These are phyloP conservation scores for Drosophila cardini DNA, from an alignment of 1,140 invertebrate species.

Conservation along the genomic window DNA sequence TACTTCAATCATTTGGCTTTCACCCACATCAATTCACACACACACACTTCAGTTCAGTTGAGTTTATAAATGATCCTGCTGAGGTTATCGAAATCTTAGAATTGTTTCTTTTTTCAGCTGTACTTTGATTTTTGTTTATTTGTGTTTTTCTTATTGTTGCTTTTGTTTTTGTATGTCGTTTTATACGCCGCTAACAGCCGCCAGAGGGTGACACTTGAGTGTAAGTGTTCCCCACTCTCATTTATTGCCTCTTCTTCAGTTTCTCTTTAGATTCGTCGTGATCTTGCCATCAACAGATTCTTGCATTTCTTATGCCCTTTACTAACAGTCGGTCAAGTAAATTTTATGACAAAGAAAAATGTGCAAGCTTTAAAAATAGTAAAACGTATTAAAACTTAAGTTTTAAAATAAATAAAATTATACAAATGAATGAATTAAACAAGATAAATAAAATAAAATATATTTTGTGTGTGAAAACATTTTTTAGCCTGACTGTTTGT, in stretches of 20 bases:
- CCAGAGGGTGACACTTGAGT: conserved; percentile 44
- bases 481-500: too few relatives aligned
- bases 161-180: neutral
- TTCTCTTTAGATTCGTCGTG: conserved; percentile 5
- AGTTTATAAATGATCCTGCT: conserved; percentile 30
- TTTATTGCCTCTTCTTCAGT: conserved; percentile 2
- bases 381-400: too few relatives aligned
- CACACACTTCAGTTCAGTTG: conserved; percentile 22
- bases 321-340: neutral
- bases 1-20: conserved; percentile 5
- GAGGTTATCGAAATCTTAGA: conserved; percentile 7
- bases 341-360: too few relatives aligned
- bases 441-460: neutral
- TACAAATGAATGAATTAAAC: too few relatives aligned
- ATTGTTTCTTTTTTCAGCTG: conserved; percentile 21
- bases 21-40: conserved; percentile 49
- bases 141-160: neutral
- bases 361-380: too few relatives aligned
- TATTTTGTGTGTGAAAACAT: neutral
- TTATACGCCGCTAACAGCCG: conserved; percentile 13
- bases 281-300: conserved; percentile 29
- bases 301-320: conserved; percentile 17
- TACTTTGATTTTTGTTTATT: conserved; percentile 31
- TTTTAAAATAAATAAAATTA: too few relatives aligned
- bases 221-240: conserved; percentile 16